A percentile compares a stretch with the other conserved stretches of the same genome.
Conservation (phyloP, 2,113 vertebrate genomes). For the Cygnus buccinator region DNA sequence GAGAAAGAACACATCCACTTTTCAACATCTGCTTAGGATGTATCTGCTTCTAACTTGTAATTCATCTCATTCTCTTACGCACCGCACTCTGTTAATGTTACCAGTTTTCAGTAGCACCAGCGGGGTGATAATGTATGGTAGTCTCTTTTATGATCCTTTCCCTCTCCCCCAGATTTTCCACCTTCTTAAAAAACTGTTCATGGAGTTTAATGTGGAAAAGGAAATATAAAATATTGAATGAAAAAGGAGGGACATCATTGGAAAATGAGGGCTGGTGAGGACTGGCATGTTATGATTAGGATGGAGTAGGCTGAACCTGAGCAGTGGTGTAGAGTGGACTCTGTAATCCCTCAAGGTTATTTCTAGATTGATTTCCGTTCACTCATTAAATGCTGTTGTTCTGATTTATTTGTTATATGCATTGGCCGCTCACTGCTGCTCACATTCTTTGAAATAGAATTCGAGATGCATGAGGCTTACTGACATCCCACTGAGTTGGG, state of each 20-base stretch:
- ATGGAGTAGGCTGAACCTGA: background rate
- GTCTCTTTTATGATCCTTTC: background rate
- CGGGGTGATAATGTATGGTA: background rate
- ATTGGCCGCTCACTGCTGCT: background rate
- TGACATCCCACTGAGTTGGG: background rate
- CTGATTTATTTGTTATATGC: background rate
- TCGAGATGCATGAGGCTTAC: rapidly evolving
- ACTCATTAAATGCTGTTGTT: background rate
- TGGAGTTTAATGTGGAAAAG: background rate
- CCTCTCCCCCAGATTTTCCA: background rate
- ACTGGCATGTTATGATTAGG: background rate
- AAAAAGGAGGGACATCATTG: background rate
- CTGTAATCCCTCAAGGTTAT: background rate
- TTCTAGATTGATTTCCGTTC: background rate
- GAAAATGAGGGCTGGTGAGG: background rate
- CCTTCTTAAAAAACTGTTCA: background rate
- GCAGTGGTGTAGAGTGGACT: background rate
- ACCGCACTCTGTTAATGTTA: background rate
- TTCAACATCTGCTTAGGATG: background rate
- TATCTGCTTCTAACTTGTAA: background rate
- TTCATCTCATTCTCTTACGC: background rate
- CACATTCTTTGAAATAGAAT: background rate
- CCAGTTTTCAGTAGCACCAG: background rate
- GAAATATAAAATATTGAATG: background rate
- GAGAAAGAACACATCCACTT: background rate